Conservation (phyloP, 1,140 invertebrate species). For the Ruditapes philippinarum region DNA sequence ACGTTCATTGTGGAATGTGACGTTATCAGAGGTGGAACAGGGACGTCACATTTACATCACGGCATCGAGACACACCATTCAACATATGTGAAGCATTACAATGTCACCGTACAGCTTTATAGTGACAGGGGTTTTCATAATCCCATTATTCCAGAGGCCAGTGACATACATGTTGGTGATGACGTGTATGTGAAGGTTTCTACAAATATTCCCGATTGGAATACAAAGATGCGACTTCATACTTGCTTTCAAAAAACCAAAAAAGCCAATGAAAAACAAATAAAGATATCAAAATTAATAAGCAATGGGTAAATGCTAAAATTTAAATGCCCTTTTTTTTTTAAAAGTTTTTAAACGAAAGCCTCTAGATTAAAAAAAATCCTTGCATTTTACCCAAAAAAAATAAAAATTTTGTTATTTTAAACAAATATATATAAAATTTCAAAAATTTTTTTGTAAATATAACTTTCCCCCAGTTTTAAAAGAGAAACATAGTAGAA, state of each 20-base stretch:
- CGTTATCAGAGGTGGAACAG: not conserved
- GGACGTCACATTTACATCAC: not conserved
- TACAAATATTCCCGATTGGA: slow-evolving; percentile 11
- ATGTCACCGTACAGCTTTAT: not conserved
- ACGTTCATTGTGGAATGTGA: not conserved
- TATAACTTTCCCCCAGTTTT: too few species aligned
- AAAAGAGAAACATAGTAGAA: too few species aligned
- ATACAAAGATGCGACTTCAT: slow-evolving; percentile 16
- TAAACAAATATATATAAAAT: too few species aligned
- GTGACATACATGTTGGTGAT: not conserved
- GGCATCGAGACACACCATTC: not conserved
- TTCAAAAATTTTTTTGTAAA: too few species aligned
- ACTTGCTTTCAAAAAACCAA: slow-evolving; percentile 46
- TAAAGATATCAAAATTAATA: too few species aligned
- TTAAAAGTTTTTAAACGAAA: too few species aligned
- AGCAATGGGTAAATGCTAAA: too few species aligned
- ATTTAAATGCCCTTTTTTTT: too few species aligned
- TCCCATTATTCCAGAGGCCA: not conserved
- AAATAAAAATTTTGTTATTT: too few species aligned
- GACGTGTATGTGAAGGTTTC: slow-evolving; percentile 49
- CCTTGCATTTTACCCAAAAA: too few species aligned
- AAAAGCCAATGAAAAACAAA: too few species aligned
- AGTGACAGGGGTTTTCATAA: slow-evolving; percentile 4
- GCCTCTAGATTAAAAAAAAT: too few species aligned
- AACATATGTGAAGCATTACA: not conserved